Evolutionary conservation across 2,797 vertebrate species (phyloP), one percentile per base, ranked within the genome.

Genomic region (Onychomys leucogaster): DNA sequence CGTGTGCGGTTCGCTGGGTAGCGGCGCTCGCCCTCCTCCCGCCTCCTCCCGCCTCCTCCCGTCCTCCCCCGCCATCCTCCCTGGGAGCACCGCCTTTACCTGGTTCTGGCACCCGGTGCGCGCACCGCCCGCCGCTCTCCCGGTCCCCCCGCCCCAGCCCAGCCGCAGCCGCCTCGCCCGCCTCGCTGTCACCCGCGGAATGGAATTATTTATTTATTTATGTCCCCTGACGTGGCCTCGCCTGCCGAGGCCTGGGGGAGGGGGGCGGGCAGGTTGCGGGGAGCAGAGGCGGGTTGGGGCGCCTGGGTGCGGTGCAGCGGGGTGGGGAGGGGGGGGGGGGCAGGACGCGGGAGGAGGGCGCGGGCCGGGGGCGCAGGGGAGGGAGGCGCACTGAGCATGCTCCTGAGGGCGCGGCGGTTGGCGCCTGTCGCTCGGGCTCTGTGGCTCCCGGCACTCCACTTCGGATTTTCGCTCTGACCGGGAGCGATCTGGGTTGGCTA

Each of bases 181-280:
- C 96, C 95, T 94, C 94, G 78, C 98, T 82, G 97, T 94, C 97
- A 63, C 83, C 82, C 94, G 95, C 29, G 73, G 98, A 97, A 94
- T 91, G 97, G 97, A 97, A 92, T 89, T 97, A 98, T 98, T 98
- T 98, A 98, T 98, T 98, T 98, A 98, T 98, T 98, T 98, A 94
- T 98, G 98, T 94, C 97, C 98, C 98, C 91, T 97, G 97, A 98
- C 97, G 96, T 97, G 98, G 97, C 97, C 97, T 97, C 97, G 87
- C 95, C 97, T 84, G 97, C 94, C 19, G 93, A 90, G 16, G 89
- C 85, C 69, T 29, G 82, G 93, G 80, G 93, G 93, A 90, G 96
- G 91, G 93, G 46, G 76, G 92, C 61, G 49, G 49, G 49, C 12
- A 13, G 49, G 49, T 52, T 59, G 83, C 84, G 1, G 89, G 89